A percentile compares a stretch with the other conserved stretches of the same genome.
phyloP scores from a whole-genome alignment of 1,140 invertebrate genomes.

The Drosophila lini region DNA sequence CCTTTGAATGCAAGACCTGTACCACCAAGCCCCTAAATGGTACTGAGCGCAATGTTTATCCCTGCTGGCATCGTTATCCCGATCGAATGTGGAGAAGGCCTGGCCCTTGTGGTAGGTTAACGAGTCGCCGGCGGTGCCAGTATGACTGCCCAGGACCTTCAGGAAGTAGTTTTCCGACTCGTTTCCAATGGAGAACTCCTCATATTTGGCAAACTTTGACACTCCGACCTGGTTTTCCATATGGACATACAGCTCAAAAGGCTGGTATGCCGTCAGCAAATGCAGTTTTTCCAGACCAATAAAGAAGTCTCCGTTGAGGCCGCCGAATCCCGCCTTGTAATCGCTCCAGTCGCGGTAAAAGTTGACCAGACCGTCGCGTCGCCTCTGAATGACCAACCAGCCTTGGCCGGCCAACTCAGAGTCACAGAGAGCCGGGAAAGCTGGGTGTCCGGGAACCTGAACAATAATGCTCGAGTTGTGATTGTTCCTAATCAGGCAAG shows the following conservation, averaged over 20 bases:
- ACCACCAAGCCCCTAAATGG: conserved; percentile 42
- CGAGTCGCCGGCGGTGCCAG: conserved; percentile 41
- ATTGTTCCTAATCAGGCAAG: not conserved
- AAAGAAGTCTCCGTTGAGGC: conserved; percentile 87
- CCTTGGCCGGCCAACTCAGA: conserved; percentile 63
- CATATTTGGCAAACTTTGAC: conserved; percentile 32
- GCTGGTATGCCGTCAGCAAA: conserved; percentile 31
- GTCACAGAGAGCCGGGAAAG: conserved; percentile 72
- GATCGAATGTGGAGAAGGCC: conserved; percentile 40
- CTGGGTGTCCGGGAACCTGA: conserved; percentile 16
- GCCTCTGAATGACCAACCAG: conserved; percentile 87
- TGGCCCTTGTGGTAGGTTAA: conserved; percentile 13
- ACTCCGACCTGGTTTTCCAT: conserved; percentile 5
- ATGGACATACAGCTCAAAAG: conserved; percentile 37
- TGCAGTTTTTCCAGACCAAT: conserved; percentile 86
- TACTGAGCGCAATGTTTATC: conserved; percentile 22
- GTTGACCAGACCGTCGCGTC: conserved; percentile 87
- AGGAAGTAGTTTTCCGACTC: conserved; percentile 24
- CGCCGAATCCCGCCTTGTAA: conserved; percentile 87
- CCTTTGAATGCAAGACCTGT: not conserved
- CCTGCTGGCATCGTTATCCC: conserved; percentile 12
- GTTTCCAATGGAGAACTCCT: conserved; percentile 33
- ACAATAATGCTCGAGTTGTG: conserved; percentile 6
- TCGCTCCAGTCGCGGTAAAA: conserved; percentile 87
- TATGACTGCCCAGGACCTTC: conserved; percentile 17